These are phyloP conservation scores for Agrotis ipsilon DNA, from an alignment of 2,888 invertebrate genomes.

Conservation along the genomic window DNA sequence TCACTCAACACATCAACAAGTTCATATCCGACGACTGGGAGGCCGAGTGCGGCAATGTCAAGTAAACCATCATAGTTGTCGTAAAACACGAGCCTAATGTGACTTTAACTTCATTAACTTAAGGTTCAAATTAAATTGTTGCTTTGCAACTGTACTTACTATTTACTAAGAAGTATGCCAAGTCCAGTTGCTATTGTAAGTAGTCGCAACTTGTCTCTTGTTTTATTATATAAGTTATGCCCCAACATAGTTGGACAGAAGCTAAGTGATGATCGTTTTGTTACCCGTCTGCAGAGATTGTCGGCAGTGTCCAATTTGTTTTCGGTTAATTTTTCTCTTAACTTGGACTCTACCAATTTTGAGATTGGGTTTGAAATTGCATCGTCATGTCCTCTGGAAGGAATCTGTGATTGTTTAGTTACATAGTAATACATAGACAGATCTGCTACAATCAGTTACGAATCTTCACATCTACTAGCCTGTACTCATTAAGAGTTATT, in stretches of 20 bases:
- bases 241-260: conserved; percentile 28
- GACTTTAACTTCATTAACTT: not conserved
- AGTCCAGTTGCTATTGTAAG: conserved; percentile 46
- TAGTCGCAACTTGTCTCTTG: conserved; percentile 10
- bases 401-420: conserved; percentile 17
- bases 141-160: not conserved
- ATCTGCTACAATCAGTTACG: conserved; percentile 15
- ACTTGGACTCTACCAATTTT: not conserved
- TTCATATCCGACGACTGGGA: conserved; percentile 93
- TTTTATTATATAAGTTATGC: conserved; percentile 17
- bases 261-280: conserved; percentile 1
- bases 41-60: conserved; percentile 90
- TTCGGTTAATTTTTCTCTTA: not conserved
- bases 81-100: not conserved
- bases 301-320: not conserved
- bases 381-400: not conserved
- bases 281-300: conserved; percentile 4
- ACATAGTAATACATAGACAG: not conserved
- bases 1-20: conserved; percentile 88
- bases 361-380: not conserved
- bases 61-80: conserved; percentile 34
- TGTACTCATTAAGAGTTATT: conserved; percentile 2
- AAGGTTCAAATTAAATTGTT: conserved; percentile 19
- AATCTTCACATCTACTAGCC: conserved; percentile 23
- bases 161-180: conserved; percentile 19